Evolutionary conservation across 2,888 invertebrate genomes (phyloP).

Genomic region (Machimus rusticus): DNA sequence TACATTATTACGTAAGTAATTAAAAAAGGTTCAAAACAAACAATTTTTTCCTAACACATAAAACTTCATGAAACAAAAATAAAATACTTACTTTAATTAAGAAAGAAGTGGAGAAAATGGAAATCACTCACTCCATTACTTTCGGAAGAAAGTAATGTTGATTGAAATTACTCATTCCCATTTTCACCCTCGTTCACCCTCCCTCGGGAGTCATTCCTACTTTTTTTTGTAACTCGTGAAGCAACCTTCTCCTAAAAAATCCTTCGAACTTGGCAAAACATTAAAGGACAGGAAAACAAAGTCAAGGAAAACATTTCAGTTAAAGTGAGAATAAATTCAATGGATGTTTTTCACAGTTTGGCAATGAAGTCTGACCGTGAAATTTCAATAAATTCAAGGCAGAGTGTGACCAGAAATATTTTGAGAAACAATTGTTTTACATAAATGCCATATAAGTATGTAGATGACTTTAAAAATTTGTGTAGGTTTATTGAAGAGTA

Average conservation of each 20-base stretch:
- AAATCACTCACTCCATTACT: background rate
- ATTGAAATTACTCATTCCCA: background rate
- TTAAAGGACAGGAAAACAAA: background rate
- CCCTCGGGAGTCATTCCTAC: background rate
- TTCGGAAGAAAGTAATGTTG: background rate
- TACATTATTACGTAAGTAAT: background rate
- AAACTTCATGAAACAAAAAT: background rate
- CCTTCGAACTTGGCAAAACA: background rate
- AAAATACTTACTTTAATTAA: background rate
- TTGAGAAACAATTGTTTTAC: background rate
- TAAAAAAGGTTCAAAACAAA: background rate
- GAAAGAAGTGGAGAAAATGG: background rate
- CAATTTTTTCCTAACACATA: too few species aligned
- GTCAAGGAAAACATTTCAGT: background rate
- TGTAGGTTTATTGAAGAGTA: background rate
- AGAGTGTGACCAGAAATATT: background rate
- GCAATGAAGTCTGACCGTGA: background rate
- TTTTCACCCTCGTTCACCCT: background rate
- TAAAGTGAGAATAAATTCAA: background rate
- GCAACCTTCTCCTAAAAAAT: background rate
- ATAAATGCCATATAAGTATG: background rate
- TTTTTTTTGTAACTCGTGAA: background rate
- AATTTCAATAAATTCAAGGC: background rate
- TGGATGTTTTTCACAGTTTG: background rate
- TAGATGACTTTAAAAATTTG: background rate